Conservation (phyloP, 2,888 invertebrate species). For the Anorthoa munda region DNA sequence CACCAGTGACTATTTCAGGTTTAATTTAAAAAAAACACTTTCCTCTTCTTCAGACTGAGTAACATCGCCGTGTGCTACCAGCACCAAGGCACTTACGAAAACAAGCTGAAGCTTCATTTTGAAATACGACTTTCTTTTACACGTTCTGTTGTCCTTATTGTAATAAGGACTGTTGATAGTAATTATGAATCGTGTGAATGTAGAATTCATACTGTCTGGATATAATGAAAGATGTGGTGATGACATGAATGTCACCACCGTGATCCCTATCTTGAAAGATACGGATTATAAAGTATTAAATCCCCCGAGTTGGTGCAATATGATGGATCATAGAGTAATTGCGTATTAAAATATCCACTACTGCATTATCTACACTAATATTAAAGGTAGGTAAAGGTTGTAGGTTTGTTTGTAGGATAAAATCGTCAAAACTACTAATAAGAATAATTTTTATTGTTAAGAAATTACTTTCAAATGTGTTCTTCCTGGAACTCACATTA, state of each 20-base stretch:
- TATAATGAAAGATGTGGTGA: not conserved
- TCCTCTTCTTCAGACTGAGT: not conserved
- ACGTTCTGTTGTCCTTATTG: too few species aligned
- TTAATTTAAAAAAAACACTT: not conserved
- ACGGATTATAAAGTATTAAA: not conserved
- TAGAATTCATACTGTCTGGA: not conserved
- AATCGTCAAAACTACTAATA: too few species aligned
- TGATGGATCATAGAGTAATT: too few species aligned
- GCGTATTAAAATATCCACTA: too few species aligned
- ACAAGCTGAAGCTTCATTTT: conserved; percentile 8
- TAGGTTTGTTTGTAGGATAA: too few species aligned
- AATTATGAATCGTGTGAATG: not conserved
- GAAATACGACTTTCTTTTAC: not conserved
- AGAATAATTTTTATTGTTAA: too few species aligned
- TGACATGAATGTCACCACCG: too few species aligned
- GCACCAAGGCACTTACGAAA: not conserved
- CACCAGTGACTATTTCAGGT: not conserved
- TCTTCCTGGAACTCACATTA: too few species aligned
- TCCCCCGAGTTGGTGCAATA: not conserved
- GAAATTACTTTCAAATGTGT: too few species aligned
- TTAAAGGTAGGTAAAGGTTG: too few species aligned
- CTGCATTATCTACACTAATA: too few species aligned
- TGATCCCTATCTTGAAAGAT: too few species aligned
- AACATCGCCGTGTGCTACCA: conserved; percentile 1
- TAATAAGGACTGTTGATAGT: not conserved